Percentiles rank a stretch among this genome's conserved stretches.
Conservation (phyloP, 2,113 vertebrate species). For the Colius striatus region DNA sequence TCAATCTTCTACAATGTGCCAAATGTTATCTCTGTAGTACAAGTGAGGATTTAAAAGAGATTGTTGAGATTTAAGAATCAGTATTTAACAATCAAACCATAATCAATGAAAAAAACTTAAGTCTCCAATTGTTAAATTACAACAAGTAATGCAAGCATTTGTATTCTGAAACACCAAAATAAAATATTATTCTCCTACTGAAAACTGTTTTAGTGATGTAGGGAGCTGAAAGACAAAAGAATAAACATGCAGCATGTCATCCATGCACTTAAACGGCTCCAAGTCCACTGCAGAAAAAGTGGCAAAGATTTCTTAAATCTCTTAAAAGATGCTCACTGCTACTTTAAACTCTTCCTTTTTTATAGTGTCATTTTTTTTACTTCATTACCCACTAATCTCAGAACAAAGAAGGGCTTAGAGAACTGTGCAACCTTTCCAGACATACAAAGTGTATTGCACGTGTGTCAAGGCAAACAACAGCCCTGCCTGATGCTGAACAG, state of each 20-base stretch:
- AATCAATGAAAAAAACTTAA: background rate
- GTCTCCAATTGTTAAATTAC: background rate
- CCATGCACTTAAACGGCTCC: background rate
- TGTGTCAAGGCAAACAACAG: background rate
- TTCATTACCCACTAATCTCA: background rate
- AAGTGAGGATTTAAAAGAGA: background rate
- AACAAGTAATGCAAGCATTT: background rate
- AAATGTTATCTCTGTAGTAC: background rate
- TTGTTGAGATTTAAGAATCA: background rate
- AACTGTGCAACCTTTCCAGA: constrained; percentile 14
- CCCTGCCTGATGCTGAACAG: background rate
- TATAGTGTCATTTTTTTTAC: background rate
- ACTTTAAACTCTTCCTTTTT: background rate
- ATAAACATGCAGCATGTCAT: background rate
- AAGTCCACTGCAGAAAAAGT: background rate
- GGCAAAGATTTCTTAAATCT: background rate
- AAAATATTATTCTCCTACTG: background rate
- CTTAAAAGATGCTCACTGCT: background rate
- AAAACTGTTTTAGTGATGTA: background rate
- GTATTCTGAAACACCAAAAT: background rate
- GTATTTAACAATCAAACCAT: background rate
- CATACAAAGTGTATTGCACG: background rate
- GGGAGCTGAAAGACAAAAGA: background rate
- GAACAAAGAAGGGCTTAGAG: background rate
- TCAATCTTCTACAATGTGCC: background rate